Conservation (phyloP, 2,888 invertebrate species). For the Hemithea aestivaria region DNA sequence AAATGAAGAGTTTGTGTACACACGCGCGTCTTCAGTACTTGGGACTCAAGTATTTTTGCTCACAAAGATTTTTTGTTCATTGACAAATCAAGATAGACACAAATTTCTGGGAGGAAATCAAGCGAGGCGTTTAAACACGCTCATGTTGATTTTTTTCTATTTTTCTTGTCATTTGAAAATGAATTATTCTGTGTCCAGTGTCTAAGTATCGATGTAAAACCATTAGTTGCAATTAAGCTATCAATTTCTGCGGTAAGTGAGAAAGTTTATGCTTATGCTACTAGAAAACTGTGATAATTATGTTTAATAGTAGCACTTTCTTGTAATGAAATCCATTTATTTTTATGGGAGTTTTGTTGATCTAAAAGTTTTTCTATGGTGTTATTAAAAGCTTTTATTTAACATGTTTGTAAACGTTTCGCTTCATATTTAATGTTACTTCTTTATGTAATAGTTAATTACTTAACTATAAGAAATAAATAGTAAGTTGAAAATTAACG, state of each 20-base stretch:
- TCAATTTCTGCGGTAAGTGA: conserved; percentile 3
- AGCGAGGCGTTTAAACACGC: conserved; percentile 45
- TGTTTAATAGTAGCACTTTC: too few species aligned
- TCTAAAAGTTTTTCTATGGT: too few species aligned
- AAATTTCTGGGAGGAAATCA: conserved; percentile 44
- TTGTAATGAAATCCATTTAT: too few species aligned
- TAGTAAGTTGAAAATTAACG: too few species aligned
- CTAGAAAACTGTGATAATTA: too few species aligned
- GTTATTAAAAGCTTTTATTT: too few species aligned
- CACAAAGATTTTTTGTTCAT: conserved; percentile 38
- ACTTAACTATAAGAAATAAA: too few species aligned
- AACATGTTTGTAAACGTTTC: too few species aligned
- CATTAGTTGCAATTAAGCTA: conserved; percentile 8
- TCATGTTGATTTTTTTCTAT: conserved; percentile 4
- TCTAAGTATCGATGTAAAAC: conserved; percentile 11
- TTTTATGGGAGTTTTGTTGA: too few species aligned
- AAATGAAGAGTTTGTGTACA: neutral
- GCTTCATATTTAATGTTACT: too few species aligned
- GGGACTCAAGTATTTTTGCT: conserved; percentile 4
- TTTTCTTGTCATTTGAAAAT: conserved; percentile 16
- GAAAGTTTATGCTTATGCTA: conserved; percentile 7
- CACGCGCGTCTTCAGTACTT: conserved; percentile 8
- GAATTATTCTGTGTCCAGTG: conserved; percentile 9
- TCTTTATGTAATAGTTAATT: too few species aligned
- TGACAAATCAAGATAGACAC: conserved; percentile 37